A percentile compares a stretch with the other conserved stretches of the same genome.
phyloP scores from a whole-genome alignment of 2,113 vertebrate species.

The Corythornis vintsioides region DNA sequence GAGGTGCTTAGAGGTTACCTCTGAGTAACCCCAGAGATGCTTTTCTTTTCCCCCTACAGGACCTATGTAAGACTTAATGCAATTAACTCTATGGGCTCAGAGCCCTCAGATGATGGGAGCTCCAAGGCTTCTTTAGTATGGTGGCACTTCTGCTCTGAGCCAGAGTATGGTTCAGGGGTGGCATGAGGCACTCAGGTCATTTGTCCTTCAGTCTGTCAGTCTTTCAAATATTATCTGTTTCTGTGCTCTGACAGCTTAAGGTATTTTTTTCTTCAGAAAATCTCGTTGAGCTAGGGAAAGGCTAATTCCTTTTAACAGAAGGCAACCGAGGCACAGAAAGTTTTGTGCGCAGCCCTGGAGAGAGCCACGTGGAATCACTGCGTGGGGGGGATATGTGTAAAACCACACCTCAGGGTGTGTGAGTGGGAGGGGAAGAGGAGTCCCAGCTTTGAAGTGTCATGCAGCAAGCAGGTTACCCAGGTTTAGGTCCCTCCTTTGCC shows the following conservation, averaged over 20 bases:
- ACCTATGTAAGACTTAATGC: not conserved
- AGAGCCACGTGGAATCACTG: not conserved
- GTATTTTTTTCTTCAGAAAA: not conserved
- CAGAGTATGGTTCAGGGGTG: not conserved
- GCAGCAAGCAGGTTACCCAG: constrained; percentile 63
- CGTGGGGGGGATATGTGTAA: not conserved
- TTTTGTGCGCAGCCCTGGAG: rapidly evolving
- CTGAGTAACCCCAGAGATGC: not conserved
- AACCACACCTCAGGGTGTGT: constrained; percentile 64
- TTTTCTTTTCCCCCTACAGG: not conserved
- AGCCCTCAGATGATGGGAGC: not conserved
- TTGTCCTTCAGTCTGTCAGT: not conserved
- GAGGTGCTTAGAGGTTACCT: not conserved
- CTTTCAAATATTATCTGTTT: not conserved
- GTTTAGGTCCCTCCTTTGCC: constrained; percentile 62
- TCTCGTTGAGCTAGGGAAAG: not conserved
- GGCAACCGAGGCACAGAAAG: not conserved
- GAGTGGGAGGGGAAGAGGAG: constrained; percentile 42
- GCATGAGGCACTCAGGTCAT: not conserved
- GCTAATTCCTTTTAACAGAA: not conserved
- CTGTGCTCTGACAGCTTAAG: not conserved
- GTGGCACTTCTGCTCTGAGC: not conserved
- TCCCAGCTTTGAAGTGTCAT: constrained; percentile 65
- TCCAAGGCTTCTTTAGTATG: not conserved
- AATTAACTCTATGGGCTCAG: not conserved